Evolutionary conservation across 2,888 invertebrate genomes (phyloP), one percentile per base, ranked within the genome.

Genomic region (Microctonus brassicae): DNA sequence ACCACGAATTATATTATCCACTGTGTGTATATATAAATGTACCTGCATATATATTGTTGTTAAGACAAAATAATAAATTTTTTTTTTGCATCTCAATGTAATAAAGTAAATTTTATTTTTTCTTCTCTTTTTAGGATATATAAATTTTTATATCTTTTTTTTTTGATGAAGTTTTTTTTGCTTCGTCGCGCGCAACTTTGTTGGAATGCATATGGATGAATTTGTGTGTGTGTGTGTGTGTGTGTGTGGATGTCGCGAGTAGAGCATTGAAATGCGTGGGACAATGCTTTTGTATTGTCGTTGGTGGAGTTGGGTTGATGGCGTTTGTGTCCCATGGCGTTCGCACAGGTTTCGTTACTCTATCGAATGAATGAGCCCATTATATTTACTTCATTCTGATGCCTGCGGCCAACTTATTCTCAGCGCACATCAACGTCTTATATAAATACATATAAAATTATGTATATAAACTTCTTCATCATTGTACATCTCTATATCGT

Each of bases 281-380:
- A 82, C 83, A 83, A 83, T 81, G 76, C 75, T 76, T 76, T 78
- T 78, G 79, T 78, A 78, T 64, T 61, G 79, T 79, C 77, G 76
- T 74, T 73, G 75, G 69, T 61, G 73, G 76, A 70, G 60, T 75
- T 74, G 77, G 75, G 73, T 76, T 73, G 73, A 73, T 61, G 68
- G 72, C 73, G 78, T 76, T 74, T 62, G 75, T 47, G 47, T 71
- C 70, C 69, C 70, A 72, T 58, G 66, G 68, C 52, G 67, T 63
- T 57, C 17, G 47, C 22, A 20, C 62, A 39, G 26, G 76, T 81
- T 80, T 77, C 77, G 80, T 79, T 80, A 79, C 77, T 78, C 71
- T 75, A 70, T 75, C 52, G 52, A 53, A 73, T 81, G 80, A 81
- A 82, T 79, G 78, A 80, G 72, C 70, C 81, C 72, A 82, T 84